These are phyloP conservation scores for Cairina moschata DNA, from an alignment of 2,113 vertebrate species.

Conservation along the genomic window DNA sequence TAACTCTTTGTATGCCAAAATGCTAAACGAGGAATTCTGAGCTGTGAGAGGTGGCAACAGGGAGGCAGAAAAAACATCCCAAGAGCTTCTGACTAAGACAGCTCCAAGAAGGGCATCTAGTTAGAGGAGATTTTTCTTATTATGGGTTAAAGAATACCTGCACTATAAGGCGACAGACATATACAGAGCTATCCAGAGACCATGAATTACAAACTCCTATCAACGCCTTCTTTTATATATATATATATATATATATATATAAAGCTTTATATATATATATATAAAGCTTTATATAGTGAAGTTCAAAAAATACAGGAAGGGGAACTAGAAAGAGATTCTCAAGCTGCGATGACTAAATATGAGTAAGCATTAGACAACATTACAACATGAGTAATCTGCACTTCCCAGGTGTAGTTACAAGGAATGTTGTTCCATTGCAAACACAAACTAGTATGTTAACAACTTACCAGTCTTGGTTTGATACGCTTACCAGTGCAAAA, in stretches of 20 bases:
- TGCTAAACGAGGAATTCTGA: not conserved
- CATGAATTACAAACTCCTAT: not conserved
- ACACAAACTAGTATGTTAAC: not conserved
- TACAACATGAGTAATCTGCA: conserved; percentile 7
- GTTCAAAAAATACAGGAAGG: not conserved
- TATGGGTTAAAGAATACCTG: not conserved
- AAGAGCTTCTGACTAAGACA: not conserved
- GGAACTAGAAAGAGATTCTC: not conserved
- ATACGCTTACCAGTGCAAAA: not conserved
- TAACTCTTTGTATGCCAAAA: not conserved
- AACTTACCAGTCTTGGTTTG: not conserved
- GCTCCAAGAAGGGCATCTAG: not conserved
- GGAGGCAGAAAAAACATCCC: not conserved
- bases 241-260: no score
- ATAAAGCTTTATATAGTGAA: not conserved
- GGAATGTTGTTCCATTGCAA: not conserved
- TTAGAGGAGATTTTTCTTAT: not conserved
- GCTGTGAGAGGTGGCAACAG: not conserved
- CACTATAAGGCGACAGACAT: not conserved
- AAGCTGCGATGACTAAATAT: conserved; percentile 20
- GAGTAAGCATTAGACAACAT: not conserved
- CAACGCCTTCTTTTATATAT: not conserved
- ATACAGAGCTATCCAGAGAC: not conserved
- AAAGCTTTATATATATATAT: no score
- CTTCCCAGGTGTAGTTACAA: not conserved